Evolutionary conservation across 1,140 invertebrate genomes (phyloP), one percentile per base, ranked within the genome.

Genomic region (Phymastichus coffea): DNA sequence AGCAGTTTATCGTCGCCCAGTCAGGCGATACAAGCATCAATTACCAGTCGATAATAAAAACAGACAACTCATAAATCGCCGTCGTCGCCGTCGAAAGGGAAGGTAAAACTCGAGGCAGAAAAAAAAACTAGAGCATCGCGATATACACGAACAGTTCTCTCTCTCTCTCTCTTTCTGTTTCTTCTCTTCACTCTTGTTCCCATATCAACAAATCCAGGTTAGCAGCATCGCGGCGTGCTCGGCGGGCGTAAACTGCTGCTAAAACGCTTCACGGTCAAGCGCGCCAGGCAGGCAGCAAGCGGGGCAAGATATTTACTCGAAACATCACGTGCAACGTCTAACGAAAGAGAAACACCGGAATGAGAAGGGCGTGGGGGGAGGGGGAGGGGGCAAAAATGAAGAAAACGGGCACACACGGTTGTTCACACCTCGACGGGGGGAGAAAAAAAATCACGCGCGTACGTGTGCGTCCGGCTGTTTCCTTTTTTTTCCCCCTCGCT

Each of bases 261-360:
- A n/a, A n/a, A n/a, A 38, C 22, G 49, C 25, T 40, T 59, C 57
- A 59, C 41, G 57, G 57, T 53, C 57, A 59, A 53, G 30, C 28
- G 28, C 28, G 28, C 12, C 28, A 33, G 28, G 12, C 28, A 33
- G 7, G 26, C 38, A 53, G 10, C 28, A 30, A 35, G 30, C 12
- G 48, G 26, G 17, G 38, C 20, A 35, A 52, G 15, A 30, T 59
- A 59, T 59, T 51, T 59, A 38, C 41, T 53, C 15, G 28, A 38
- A 59, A 37, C 30, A 37, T 59, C 57, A 44, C 40, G 23, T 28
- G 51, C 30, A 15, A 43, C 20, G 4, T 17, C 22, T 20, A 55
- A 55, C 30, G 57, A 67, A 69, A 69, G 65, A 69, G 57, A 64
- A 68, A 68, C 64, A 25, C 47, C 20, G 28, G 48, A 52, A 52